A percentile compares a stretch with the other conserved stretches of the same genome.
phyloP scores from a whole-genome alignment of 64 coral and sea anemone genomes.

The Dendronephthya gigantea region DNA sequence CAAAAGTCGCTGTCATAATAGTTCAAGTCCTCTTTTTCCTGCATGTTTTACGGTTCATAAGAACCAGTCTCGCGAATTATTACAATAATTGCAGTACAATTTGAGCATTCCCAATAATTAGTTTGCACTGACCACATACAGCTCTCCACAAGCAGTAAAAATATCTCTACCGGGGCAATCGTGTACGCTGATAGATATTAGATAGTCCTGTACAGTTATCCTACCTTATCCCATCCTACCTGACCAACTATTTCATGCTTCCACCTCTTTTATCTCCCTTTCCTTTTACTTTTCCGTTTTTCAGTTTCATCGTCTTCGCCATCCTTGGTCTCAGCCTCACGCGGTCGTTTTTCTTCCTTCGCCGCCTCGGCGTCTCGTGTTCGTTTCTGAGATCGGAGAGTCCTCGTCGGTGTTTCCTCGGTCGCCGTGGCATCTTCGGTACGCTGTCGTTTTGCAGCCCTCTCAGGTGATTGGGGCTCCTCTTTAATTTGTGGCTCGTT shows the following conservation, averaged over 20 bases:
- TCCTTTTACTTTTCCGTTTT: not conserved
- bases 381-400: slow-evolving; percentile 14
- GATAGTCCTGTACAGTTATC: too few relatives aligned
- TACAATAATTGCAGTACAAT: too few relatives aligned
- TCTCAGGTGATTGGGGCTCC: not conserved
- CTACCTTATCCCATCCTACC: not conserved
- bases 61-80: too few relatives aligned
- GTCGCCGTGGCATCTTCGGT: not conserved
- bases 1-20: too few relatives aligned
- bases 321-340: not conserved
- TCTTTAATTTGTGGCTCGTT: not conserved
- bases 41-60: too few relatives aligned
- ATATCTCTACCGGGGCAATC: not conserved
- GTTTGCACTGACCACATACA: too few relatives aligned
- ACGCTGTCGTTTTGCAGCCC: not conserved
- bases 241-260: not conserved
- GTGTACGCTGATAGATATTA: too few relatives aligned
- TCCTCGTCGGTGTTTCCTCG: not conserved
- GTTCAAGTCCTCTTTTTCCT: too few relatives aligned
- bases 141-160: not conserved
- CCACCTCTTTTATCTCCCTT: not conserved
- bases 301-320: not conserved
- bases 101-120: too few relatives aligned
- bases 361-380: not conserved
- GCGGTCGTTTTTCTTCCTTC: slow-evolving; percentile 5